Evolutionary conservation across 2,888 invertebrate genomes (phyloP).

Genomic region (Ashinkailepas kermadecensis): DNA sequence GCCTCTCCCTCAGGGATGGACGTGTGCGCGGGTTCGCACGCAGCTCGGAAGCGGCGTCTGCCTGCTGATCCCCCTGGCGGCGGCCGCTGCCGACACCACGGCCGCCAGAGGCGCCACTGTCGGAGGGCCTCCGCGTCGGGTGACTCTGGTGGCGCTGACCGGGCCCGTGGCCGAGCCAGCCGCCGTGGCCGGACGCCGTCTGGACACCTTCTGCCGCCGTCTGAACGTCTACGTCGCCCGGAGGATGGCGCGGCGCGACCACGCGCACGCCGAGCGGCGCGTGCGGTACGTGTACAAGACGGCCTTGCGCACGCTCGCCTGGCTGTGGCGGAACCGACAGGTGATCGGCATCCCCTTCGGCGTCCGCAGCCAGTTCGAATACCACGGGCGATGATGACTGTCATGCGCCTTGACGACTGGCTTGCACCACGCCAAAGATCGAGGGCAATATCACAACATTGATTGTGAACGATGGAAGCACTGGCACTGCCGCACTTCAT

Average conservation of each 20-base stretch:
- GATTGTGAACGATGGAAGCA: too few species aligned
- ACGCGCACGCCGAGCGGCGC: background rate
- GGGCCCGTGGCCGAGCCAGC: background rate
- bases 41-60: background rate
- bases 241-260: background rate
- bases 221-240: background rate
- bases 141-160: background rate
- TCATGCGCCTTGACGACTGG: too few species aligned
- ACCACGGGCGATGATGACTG: background rate
- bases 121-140: background rate
- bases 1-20: background rate
- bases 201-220: background rate
- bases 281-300: background rate
- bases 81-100: too few species aligned
- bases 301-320: background rate
- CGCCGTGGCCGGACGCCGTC: background rate
- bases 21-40: background rate
- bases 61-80: background rate
- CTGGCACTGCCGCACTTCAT: too few species aligned
- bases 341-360: background rate
- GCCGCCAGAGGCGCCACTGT: background rate
- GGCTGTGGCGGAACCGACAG: conserved; percentile 8
- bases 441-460: too few species aligned
- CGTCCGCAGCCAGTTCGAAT: background rate
- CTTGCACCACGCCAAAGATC: too few species aligned